phyloP scores from a whole-genome alignment of 2,888 invertebrate species.

The Drosophila fulvimacula region DNA sequence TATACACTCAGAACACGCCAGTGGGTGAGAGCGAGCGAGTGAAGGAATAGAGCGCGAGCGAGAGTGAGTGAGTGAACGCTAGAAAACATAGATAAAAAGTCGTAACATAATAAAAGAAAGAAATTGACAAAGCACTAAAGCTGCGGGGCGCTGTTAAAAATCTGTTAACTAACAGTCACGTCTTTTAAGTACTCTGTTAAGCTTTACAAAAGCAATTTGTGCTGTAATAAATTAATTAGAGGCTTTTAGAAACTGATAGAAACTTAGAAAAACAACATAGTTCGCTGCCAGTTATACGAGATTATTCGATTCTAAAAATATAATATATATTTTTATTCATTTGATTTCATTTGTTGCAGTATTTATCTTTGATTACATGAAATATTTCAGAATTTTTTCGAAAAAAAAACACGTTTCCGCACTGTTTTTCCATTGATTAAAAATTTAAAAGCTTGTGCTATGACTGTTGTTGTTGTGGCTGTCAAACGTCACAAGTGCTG shows the following conservation, averaged over 20 bases:
- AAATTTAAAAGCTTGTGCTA: constrained; percentile 12
- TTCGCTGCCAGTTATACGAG: not conserved
- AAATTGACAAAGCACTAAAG: constrained; percentile 53
- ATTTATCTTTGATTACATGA: constrained; percentile 22
- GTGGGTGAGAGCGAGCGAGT: constrained; percentile 7
- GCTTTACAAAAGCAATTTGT: constrained; percentile 18
- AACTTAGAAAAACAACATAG: constrained; percentile 1
- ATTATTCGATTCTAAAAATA: not conserved
- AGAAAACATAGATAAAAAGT: constrained; percentile 65
- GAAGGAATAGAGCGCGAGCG: not conserved
- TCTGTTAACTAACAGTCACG: constrained; percentile 39
- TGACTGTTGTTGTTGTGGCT: constrained; percentile 23
- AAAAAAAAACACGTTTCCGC: constrained; percentile 51
- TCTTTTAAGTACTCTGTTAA: constrained; percentile 12
- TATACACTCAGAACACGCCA: constrained; percentile 42
- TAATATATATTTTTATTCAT: not conserved
- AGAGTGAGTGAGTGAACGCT: constrained; percentile 27
- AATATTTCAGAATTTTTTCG: not conserved
- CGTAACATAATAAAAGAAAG: constrained; percentile 61
- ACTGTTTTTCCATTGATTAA: constrained; percentile 20
- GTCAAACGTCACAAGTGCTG: constrained; percentile 45
- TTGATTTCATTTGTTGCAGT: not conserved
- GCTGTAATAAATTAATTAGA: constrained; percentile 30
- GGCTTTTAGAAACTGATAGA: not conserved
- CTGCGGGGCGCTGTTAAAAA: constrained; percentile 40